A percentile compares a stretch with the other conserved stretches of the same genome.
These are phyloP conservation scores for Holothuria scabra DNA, from an alignment of 53 echinoderm and acorn worm species.

Conservation along the genomic window DNA sequence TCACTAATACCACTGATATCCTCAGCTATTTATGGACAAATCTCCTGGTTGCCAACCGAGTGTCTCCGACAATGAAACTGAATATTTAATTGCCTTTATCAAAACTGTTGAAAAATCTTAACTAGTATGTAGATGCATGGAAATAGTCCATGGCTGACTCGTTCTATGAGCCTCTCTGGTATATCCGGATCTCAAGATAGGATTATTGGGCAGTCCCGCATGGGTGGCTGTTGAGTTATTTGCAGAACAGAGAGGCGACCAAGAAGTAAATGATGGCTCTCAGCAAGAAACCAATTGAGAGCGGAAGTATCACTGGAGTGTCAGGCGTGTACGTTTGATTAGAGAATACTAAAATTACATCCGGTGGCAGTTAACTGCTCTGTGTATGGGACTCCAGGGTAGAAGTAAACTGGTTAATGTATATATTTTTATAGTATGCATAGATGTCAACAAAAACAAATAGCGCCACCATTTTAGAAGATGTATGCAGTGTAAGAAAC, in stretches of 20 bases:
- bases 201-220: background rate
- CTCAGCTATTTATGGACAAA: too few species aligned
- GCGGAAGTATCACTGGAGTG: slow-evolving; percentile 37
- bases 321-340: slow-evolving; percentile 21
- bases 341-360: slow-evolving; percentile 13
- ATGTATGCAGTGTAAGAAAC: too few species aligned
- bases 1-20: too few species aligned
- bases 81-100: too few species aligned
- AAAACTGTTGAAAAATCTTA: too few species aligned
- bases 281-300: slow-evolving; percentile 31
- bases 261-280: slow-evolving; percentile 23
- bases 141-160: too few species aligned
- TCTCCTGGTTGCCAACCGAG: too few species aligned
- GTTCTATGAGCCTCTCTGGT: too few species aligned
- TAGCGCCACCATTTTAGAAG: background rate
- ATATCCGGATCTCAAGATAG: background rate
- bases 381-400: background rate
- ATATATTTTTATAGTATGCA: too few species aligned
- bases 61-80: too few species aligned
- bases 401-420: too few species aligned
- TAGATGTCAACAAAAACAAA: slow-evolving; percentile 10
- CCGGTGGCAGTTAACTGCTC: slow-evolving; percentile 40
- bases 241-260: background rate
- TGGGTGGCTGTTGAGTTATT: background rate
- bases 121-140: too few species aligned